Evolutionary conservation across 2,888 invertebrate species (phyloP), one percentile per base, ranked within the genome.

Genomic region (Dromius quadrimaculatus): DNA sequence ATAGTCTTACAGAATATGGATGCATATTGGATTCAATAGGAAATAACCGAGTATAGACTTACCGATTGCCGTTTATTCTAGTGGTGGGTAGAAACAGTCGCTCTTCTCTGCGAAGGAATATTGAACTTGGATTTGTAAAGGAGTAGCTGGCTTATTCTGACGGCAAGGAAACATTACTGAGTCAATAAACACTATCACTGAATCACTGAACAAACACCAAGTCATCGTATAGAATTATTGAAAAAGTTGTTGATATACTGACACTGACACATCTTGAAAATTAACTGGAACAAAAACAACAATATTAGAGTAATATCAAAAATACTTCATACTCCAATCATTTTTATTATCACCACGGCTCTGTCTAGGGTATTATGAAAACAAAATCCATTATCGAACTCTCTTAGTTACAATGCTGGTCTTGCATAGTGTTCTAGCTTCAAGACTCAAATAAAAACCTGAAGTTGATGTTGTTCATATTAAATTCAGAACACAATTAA

Each of bases 31-130:
- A 38, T 11, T 38, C 13, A 28, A 9, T 54, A n/a, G n/a, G n/a
- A n/a, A 2, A 20, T 22, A 54, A 22, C 11, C 22, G 13, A 13
- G 23, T 11, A 54, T 8, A 54, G 19, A 74, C 79, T 76, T 73
- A 81, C 81, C 80, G 59, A 81, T 78, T 41, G 80, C 77, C 2
- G 79, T 79, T 80, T 63, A 80, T 77, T 47, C 81, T 73, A 6
- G 79, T 79, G 73, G 79, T 78, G 19, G 76, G 78, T 19, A 79
- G 71, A 78, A 75, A 62, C 77, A 76, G 28, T 69, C 62, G 22
- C 62, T 20, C 34, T 62, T 70, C 32, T 23, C 3, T 8, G 45
- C 50, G 3, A 62, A 36, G 15, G 36, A 45, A 5, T 70, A 61
- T 13, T 62, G 22, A 9, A 70, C 50, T n/a, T 50, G 61, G 22